Percentiles rank a stretch among this genome's conserved stretches.
These are phyloP conservation scores for Callocephalon fimbriatum DNA, from an alignment of 2,113 vertebrate species.

Conservation along the genomic window DNA sequence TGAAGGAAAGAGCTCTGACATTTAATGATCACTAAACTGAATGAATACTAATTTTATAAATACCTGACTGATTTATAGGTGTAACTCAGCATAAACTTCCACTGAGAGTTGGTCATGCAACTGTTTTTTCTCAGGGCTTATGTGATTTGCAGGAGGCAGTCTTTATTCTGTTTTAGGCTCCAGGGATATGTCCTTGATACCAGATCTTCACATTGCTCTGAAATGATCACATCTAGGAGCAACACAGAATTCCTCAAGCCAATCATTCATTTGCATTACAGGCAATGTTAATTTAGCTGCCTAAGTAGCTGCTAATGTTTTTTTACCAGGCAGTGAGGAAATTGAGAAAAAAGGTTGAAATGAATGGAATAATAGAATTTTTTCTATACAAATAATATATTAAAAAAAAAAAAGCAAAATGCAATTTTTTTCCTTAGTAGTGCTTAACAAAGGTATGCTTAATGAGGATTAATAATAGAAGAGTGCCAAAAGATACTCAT, in stretches of 20 bases:
- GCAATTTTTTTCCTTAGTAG: fast-evolving
- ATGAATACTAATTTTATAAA: not conserved
- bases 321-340: not conserved
- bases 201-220: not conserved
- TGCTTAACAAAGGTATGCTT: not conserved
- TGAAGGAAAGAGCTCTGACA: not conserved
- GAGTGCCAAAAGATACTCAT: not conserved
- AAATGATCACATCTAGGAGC: not conserved
- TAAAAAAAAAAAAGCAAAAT: not conserved
- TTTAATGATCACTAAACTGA: not conserved
- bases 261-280: not conserved
- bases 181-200: not conserved
- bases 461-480: not conserved
- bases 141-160: fast-evolving
- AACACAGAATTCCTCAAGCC: not conserved
- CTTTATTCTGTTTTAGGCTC: not conserved
- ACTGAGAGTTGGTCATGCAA: not conserved
- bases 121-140: not conserved
- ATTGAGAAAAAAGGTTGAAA: not conserved
- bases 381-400: not conserved
- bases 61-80: not conserved
- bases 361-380: not conserved
- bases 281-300: not conserved
- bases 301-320: not conserved
- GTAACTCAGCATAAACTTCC: not conserved